Evolutionary conservation across 2,113 vertebrate species (phyloP), one percentile per base, ranked within the genome.

Genomic region (Furnarius figulus): DNA sequence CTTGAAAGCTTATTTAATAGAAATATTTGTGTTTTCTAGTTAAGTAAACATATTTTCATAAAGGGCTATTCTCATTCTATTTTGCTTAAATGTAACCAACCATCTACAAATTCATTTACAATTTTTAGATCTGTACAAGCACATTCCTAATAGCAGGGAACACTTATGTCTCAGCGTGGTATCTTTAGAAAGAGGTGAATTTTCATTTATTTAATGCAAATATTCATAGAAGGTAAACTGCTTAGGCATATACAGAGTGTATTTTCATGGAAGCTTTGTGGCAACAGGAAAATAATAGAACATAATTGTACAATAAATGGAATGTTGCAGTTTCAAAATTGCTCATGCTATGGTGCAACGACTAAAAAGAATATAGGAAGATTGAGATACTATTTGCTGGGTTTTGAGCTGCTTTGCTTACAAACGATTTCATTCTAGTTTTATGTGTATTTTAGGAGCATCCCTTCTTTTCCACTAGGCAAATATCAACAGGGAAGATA

Each of bases 171-270:
- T 98, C 92, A 27, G 97, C 94, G 70, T 96, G 98, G 74, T 97
- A 96, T 95, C 97, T 97, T 97, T 87, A 94, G 86, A 97, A 96
- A 97, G 87, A 97, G 84, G 93, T 94, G 95, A 97, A 97, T 98
- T 98, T 98, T 98, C 96, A 97, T 98, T 98, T 98, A 98, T 97
- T 97, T 98, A 98, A 98, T 98, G 97, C 97, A 97, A 98, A 98
- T 98, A 97, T 95, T 97, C 97, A 95, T 93, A 87, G 95, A 87
- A 97, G 83, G 97, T 98, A 97, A 98, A 97, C 97, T 97, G 96
- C 97, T 98, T 97, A 96, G 87, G 96, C 94, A 97, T 95, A 96
- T 92, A 92, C 78, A 87, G 88, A 98, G 44, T n/a, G 31, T 97
- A 97, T 97, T 97, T 97, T 97, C 95, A 70, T 96, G 95, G 97